Evolutionary conservation across 1,140 invertebrate genomes (phyloP).

Genomic region (Psix sp.): DNA sequence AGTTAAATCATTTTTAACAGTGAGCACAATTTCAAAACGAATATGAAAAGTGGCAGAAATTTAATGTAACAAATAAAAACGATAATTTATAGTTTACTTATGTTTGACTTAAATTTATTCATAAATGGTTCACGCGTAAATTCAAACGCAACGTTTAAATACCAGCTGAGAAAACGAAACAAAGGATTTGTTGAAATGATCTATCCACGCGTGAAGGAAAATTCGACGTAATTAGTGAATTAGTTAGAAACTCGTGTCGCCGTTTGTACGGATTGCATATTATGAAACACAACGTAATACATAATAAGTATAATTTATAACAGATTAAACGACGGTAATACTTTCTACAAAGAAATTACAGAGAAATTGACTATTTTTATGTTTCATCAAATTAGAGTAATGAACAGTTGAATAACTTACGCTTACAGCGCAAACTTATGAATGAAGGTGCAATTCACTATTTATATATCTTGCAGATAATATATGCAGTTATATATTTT

Average conservation of each 20-base stretch:
- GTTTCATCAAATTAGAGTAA: conserved; percentile 23
- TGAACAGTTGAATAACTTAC: conserved; percentile 22
- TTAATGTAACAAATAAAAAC: too few species aligned
- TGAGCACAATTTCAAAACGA: too few species aligned
- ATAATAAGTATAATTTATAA: conserved; percentile 34
- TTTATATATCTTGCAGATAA: conserved; percentile 10
- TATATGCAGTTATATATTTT: neutral
- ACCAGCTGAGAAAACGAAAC: too few species aligned
- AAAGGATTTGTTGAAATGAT: too few species aligned
- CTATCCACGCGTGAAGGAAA: too few species aligned
- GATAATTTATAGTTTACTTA: too few species aligned
- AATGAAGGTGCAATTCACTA: conserved; percentile 20
- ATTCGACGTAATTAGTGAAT: too few species aligned
- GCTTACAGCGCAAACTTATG: conserved; percentile 15
- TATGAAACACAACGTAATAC: conserved; percentile 28
- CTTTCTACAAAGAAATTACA: conserved; percentile 34
- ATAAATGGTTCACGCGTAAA: too few species aligned
- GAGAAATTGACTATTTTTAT: conserved; percentile 26
- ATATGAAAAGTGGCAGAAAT: too few species aligned
- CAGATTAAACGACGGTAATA: conserved; percentile 13
- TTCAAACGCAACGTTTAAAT: too few species aligned
- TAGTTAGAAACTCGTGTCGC: conserved; percentile 5
- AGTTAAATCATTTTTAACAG: neutral
- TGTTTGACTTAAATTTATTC: too few species aligned
- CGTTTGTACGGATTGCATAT: neutral